Base-by-base conservation (phyloP, 2,888 invertebrate species). In the Trachelus troglodyta region DNA sequence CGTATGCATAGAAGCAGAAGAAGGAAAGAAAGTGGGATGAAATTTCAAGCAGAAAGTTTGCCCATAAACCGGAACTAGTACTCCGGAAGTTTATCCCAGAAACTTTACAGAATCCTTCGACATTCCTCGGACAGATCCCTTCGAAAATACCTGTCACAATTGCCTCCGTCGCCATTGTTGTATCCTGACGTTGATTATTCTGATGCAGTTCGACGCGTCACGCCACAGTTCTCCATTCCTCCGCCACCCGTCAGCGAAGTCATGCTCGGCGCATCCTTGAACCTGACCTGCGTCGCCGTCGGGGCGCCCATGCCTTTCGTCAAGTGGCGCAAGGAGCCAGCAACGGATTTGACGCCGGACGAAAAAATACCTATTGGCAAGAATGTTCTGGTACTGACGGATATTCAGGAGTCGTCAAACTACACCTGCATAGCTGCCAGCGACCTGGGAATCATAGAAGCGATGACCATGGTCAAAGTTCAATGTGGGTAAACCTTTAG, bases 271-370 rank as follows among this genome's bases (percentile, higher is more conserved):
- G 96, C 96, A 0, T 96, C 96, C 89, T 93, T 99, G 85, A 99
- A 98, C 91, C 93, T 99, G 83, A 98, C 98, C 79, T 99, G 99
- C 92, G 98, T 98, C 77, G 99, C 99, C 12, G 97, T 98, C 40
- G 99, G 99, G 33, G 98, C 99, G 0, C 99, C 99, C 11, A 98
- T 99, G 98, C 99, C 99, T 1, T 96, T 95, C 86, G 98, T 99
- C 77, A 98, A 97, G 92, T 97, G 97, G 97, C 95, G 96, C 85
- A 96, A 96, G 93, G 97, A 95, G 76, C 93, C 95, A 56, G 94
- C 95, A 12, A 95, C 95, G 90, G 98, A 98, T 92, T 92, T 98
- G 83, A 97, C 97, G 0, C 96, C 97, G 0, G 97, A 97, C 91
- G 97, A 98, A 92, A 95, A 97, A 86, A 94, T 97, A 78, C 95